Conservation (phyloP, 1,140 invertebrate species). For the Brachionus sp. region DNA sequence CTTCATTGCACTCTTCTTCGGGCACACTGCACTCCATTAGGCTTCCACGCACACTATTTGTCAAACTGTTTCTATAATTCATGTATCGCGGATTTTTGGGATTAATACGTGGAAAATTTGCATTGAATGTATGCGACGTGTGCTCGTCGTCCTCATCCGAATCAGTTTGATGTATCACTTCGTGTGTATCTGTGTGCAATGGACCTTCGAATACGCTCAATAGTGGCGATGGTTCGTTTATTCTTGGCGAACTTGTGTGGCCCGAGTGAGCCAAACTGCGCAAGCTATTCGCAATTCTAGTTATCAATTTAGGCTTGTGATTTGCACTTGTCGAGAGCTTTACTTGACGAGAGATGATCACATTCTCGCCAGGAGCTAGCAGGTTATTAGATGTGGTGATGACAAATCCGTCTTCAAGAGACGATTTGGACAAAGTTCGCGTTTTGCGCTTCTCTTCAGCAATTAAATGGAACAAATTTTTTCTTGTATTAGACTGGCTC, state of each 20-base stretch:
- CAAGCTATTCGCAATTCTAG: constrained; percentile 34
- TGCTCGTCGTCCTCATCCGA: background rate
- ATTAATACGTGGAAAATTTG: background rate
- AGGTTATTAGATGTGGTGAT: constrained; percentile 43
- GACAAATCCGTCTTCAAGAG: constrained; percentile 36
- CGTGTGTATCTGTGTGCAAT: background rate
- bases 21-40: constrained; percentile 43
- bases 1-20: background rate
- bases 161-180: background rate
- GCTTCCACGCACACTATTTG: constrained; percentile 39
- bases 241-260: background rate
- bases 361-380: background rate
- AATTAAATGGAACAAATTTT: constrained; percentile 43
- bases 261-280: background rate
- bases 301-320: background rate
- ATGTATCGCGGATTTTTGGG: constrained; percentile 9
- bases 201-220: constrained; percentile 18
- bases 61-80: constrained; percentile 44
- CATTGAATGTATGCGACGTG: background rate
- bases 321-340: background rate
- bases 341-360: constrained; percentile 16
- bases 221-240: background rate
- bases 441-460: constrained; percentile 45
- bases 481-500: background rate
- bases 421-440: constrained; percentile 29